These are phyloP conservation scores for Gryon sp. DNA, from an alignment of 1,140 invertebrate species.

Conservation along the genomic window DNA sequence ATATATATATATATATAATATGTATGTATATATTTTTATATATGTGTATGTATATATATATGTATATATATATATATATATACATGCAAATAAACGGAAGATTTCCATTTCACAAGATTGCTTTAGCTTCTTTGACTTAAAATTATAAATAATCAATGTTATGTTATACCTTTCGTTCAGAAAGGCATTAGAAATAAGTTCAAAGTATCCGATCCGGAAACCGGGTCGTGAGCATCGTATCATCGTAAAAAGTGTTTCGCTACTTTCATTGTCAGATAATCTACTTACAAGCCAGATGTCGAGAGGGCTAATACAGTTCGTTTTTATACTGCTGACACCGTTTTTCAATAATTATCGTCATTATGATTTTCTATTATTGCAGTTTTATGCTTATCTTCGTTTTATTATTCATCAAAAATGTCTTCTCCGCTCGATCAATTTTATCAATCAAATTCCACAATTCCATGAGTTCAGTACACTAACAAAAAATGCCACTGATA, in stretches of 20 bases:
- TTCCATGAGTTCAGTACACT: too few relatives aligned
- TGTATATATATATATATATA: constrained; percentile 34
- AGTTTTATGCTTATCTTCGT: constrained; percentile 8
- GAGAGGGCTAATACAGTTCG: constrained; percentile 46
- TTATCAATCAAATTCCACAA: too few relatives aligned
- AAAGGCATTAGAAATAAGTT: constrained; percentile 61
- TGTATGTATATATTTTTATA: constrained; percentile 30
- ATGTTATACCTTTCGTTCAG: constrained; percentile 48
- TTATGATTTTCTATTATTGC: constrained; percentile 21
- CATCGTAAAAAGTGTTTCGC: constrained; percentile 72
- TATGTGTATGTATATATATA: constrained; percentile 35
- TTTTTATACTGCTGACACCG: constrained; percentile 51
- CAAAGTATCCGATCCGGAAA: constrained; percentile 74
- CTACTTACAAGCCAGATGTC: constrained; percentile 58
- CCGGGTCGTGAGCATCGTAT: constrained; percentile 71
- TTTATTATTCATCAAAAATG: not conserved
- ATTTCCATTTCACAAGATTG: constrained; percentile 69
- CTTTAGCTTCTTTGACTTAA: constrained; percentile 58
- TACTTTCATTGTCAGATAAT: constrained; percentile 76
- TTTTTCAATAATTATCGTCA: constrained; percentile 38
- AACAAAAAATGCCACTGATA: too few relatives aligned
- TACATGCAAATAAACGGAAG: constrained; percentile 32
- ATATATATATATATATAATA: constrained; percentile 39
- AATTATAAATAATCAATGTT: constrained; percentile 57
- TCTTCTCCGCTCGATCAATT: too few relatives aligned